These are phyloP conservation scores for Stenchaetothrips biformis DNA, from an alignment of 2,888 invertebrate genomes.

Conservation along the genomic window DNA sequence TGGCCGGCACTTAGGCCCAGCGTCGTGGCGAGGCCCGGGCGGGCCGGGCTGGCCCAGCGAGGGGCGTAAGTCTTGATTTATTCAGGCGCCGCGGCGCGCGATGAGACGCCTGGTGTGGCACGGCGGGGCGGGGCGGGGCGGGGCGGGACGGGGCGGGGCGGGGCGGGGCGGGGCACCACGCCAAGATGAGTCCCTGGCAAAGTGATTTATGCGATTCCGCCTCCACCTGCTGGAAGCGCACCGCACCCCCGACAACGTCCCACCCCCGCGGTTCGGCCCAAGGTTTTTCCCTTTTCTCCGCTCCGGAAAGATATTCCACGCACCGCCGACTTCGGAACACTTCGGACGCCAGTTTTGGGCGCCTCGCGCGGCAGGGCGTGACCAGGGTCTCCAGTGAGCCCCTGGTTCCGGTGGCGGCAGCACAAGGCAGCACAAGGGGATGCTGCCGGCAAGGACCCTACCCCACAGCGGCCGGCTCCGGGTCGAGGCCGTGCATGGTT, in stretches of 20 bases:
- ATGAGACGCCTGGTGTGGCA: neutral
- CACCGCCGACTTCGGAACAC: too few species aligned
- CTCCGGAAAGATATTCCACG: too few species aligned
- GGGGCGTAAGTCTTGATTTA: neutral
- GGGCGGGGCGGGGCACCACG: neutral
- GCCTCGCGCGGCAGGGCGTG: too few species aligned
- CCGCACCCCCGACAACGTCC: constrained; percentile 9
- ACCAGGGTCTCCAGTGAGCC: neutral
- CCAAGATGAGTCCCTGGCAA: neutral
- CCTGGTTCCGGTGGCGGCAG: neutral
- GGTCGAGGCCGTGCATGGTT: too few species aligned
- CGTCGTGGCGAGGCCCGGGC: neutral
- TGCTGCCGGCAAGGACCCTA: too few species aligned
- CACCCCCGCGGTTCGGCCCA: constrained; percentile 14
- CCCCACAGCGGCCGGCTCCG: too few species aligned
- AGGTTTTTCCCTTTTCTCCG: too few species aligned
- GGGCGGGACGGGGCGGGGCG: too few species aligned
- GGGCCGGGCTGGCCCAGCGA: neutral
- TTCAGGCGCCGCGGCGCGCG: neutral
- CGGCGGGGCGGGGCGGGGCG: neutral
- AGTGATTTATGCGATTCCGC: neutral
- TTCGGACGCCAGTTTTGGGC: too few species aligned
- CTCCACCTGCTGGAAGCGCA: constrained; percentile 40
- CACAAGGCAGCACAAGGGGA: neutral
- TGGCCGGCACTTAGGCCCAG: neutral